These are phyloP conservation scores for Sinocyclocheilus maitianheensis DNA, from an alignment of 2,113 vertebrate genomes.

Conservation along the genomic window DNA sequence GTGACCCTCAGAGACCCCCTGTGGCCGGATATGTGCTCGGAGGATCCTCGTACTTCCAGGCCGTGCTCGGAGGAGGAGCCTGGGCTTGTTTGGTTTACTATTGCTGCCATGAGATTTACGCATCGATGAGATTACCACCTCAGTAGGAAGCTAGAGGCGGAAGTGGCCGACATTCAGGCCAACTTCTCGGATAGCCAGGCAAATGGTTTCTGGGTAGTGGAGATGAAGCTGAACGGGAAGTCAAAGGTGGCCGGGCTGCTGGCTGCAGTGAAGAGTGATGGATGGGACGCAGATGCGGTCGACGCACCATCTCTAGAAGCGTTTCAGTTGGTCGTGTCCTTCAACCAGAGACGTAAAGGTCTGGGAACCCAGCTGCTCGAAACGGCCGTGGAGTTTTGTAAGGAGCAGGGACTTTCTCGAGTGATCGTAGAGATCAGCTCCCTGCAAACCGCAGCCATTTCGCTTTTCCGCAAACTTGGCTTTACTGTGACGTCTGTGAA, in stretches of 20 bases:
- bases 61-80: conserved; percentile 63
- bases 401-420: conserved; percentile 59
- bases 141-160: conserved; percentile 55
- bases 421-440: conserved; percentile 65
- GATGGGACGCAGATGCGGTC: conserved; percentile 22
- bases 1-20: conserved; percentile 68
- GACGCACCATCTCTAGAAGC: conserved; percentile 41
- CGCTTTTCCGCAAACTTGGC: conserved; percentile 61
- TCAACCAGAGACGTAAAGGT: conserved; percentile 55
- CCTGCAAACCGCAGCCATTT: conserved; percentile 60
- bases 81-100: conserved; percentile 71
- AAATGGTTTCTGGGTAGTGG: conserved; percentile 72
- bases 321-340: conserved; percentile 62
- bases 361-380: conserved; percentile 60
- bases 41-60: conserved; percentile 71
- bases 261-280: conserved; percentile 48
- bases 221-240: conserved; percentile 59
- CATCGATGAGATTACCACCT: conserved; percentile 53
- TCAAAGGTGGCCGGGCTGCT: conserved; percentile 65
- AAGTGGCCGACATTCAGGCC: conserved; percentile 68
- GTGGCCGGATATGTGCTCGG: conserved; percentile 73
- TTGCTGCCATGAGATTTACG: conserved; percentile 70
- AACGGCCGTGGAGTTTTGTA: conserved; percentile 69
- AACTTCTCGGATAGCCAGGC: conserved; percentile 67
- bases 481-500: conserved; percentile 65